Base-by-base conservation (phyloP, 1,140 invertebrate species). In the Brachionus paranguensis region DNA sequence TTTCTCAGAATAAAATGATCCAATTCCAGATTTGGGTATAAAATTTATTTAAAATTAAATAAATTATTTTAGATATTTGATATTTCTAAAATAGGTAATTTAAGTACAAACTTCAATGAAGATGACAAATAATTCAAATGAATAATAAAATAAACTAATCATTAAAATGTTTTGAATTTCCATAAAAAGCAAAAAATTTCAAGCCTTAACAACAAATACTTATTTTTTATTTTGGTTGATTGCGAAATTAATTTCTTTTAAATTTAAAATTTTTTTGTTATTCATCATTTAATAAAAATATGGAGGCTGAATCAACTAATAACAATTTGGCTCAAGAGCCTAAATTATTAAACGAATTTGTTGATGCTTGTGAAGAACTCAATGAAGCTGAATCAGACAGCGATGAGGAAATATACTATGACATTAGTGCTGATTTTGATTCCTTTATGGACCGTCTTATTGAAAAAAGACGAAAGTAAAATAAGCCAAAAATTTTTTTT, bases 401-500 rank as follows among this genome's bases (percentile, higher is more conserved):
- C 24, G 72, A 76, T 24, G 72, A 76, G 5, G 72, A 76, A 50
- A 29, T 27, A 50, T 76, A 50, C 43, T 76, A 27, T 76, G 72
- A 76, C 14, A 10, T 76, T 3, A 50, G 17, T 47, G 3, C 72
- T 1, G 72, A 53, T 29, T 76, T 76, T 14, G 45, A 76, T 50
- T 27, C 20, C 12, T 47, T 76, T 76, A 76, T 76, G 41, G 43
- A 76, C 20, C 72, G 72, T 14, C 20, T 76, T 1, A 47, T 76
- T 37, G 72, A 76, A 29, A 45, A 76, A 76, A 76, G 72, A 50
- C 7, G 72, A 53, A 76, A 76, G 72, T 76, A 76, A 47, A n/a
- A 1, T 53, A 50, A 50, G 5, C 45, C 2, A 7, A 29, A 29
- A 29, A 37, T 1, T 7, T 37, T 37, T 37, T 37, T 37, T 37